Evolutionary conservation across 2,888 invertebrate species (phyloP), one percentile per base, ranked within the genome.

Genomic region (Cataglyphis livida): DNA sequence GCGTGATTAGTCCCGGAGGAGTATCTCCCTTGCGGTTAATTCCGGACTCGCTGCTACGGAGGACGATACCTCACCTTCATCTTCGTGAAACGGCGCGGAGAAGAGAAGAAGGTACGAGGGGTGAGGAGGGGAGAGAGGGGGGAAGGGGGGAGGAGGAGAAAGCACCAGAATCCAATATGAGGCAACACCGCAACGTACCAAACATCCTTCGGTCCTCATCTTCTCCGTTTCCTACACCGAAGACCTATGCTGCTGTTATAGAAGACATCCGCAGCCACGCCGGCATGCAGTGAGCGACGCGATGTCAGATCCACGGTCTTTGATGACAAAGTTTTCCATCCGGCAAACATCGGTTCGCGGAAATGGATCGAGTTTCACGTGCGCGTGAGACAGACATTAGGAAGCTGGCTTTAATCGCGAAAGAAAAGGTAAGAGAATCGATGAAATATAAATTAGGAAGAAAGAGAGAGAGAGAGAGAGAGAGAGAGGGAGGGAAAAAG

Each of bases 181-280:
- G 89, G 91, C 91, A 90, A 91, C 89, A 90, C 93, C 93, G 90
- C 93, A 92, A 91, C 90, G 91, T 93, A 91, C 92, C 92, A 93
- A 93, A 93, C 92, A 93, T 91, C 93, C 91, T 91, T 91, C 90
- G 91, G 91, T 91, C 88, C 90, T 92, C 91, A 89, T 90, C 90
- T 89, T 90, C 89, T 87, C 88, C 87, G 88, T 88, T 87, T 85
- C 89, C 85, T 84, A 76, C 82, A 76, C 82, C 74, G 83, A 89
- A 82, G 90, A 90, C 89, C 87, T 51, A 51, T n/a, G 74, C 62
- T 76, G 84, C 74, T 78, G 84, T 85, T 88, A 85, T 82, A 85
- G 84, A 78, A 89, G 89, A 84, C 88, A 89, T 85, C 86, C 85
- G 76, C 74, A 83, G 83, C 74, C 81, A 74, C 79, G 73, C 73